These are phyloP conservation scores for Stenopsyche tienmushanensis DNA, from an alignment of 1,140 invertebrate species.

Conservation along the genomic window DNA sequence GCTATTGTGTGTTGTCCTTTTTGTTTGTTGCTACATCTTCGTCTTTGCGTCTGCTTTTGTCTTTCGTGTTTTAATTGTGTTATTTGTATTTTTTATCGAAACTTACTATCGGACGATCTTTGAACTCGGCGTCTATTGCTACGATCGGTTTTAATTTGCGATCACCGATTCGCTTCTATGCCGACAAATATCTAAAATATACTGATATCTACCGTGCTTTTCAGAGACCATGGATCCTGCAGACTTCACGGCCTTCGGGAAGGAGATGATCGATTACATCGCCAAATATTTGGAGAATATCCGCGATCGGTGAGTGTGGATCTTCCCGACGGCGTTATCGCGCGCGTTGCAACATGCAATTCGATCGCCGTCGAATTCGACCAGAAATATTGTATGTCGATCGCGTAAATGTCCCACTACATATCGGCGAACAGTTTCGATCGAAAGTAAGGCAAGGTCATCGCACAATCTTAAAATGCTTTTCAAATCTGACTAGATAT, in stretches of 20 bases:
- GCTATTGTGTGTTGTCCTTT: too few species aligned
- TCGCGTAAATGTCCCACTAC: too few species aligned
- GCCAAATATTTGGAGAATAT: conserved; percentile 83
- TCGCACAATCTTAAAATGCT: too few species aligned
- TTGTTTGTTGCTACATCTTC: too few species aligned
- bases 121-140: background rate
- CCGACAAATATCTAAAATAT: background rate
- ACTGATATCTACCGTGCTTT: conserved; percentile 41
- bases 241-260: conserved; percentile 76
- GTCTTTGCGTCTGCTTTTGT: background rate
- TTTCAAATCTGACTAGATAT: too few species aligned
- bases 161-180: background rate
- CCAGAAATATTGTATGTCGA: too few species aligned
- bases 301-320: conserved; percentile 68
- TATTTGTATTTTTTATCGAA: background rate
- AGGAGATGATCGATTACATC: conserved; percentile 79
- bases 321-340: background rate
- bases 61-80: background rate
- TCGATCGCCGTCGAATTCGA: too few species aligned
- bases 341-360: too few species aligned
- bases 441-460: too few species aligned
- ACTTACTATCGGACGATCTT: background rate
- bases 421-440: too few species aligned
- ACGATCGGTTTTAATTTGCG: conserved; percentile 12
- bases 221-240: conserved; percentile 70